Conservation (phyloP, 2,797 vertebrate species). For the Paramormyrops hopkinsi region DNA sequence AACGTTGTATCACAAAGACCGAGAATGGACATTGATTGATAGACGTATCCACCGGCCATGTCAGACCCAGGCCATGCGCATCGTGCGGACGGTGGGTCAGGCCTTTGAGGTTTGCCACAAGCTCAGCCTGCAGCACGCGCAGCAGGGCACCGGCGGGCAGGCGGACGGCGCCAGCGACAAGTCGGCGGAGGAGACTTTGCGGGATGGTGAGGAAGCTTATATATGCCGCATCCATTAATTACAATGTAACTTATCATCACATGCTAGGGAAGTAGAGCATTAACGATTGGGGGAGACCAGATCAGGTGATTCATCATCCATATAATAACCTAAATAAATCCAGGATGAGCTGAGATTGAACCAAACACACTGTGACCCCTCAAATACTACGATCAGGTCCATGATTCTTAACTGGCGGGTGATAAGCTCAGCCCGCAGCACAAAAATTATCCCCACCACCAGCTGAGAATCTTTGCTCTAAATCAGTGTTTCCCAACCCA, state of each 20-base stretch:
- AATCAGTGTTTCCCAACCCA: background rate
- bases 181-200: slow-evolving; percentile 58
- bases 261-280: background rate
- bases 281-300: background rate
- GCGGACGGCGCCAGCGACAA: slow-evolving; percentile 66
- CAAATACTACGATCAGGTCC: background rate
- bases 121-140: slow-evolving; percentile 73
- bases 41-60: background rate
- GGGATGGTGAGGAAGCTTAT: slow-evolving; percentile 54
- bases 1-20: background rate
- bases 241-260: background rate
- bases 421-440: background rate
- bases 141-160: slow-evolving; percentile 62
- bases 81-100: slow-evolving; percentile 75
- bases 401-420: background rate
- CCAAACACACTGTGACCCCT: background rate
- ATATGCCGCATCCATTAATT: background rate
- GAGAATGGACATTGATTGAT: background rate
- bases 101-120: slow-evolving; percentile 84
- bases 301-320: background rate
- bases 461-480: background rate
- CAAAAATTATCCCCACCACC: background rate
- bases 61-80: slow-evolving; percentile 77
- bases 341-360: background rate
- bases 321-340: background rate